These are phyloP conservation scores for Synanthedon formicaeformis DNA, from an alignment of 2,888 invertebrate species.

Conservation along the genomic window DNA sequence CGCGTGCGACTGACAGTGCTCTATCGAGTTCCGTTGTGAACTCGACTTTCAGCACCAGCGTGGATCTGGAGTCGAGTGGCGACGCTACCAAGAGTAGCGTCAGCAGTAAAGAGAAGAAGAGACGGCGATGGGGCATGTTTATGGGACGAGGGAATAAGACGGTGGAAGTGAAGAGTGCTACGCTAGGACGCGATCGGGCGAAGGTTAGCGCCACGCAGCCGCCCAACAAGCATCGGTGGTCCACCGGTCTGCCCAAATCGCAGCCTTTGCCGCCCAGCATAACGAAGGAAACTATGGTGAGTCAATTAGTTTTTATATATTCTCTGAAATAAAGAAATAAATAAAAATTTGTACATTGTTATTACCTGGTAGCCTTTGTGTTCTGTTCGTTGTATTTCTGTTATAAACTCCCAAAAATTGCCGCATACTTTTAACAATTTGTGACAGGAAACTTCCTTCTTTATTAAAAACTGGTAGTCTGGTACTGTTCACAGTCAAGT, in stretches of 20 bases:
- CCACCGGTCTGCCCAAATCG: constrained; percentile 76
- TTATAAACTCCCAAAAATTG: too few relatives aligned
- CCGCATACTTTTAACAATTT: too few relatives aligned
- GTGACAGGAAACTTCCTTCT: too few relatives aligned
- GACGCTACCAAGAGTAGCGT: constrained; percentile 29
- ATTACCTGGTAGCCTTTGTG: too few relatives aligned
- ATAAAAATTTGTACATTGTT: too few relatives aligned
- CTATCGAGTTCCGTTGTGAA: constrained; percentile 35
- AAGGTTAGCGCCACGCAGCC: constrained; percentile 55
- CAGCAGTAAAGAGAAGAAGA: constrained; percentile 64
- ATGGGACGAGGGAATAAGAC: constrained; percentile 74
- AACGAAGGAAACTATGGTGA: constrained; percentile 84
- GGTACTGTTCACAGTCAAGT: too few relatives aligned
- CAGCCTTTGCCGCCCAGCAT: constrained; percentile 81
- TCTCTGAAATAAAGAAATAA: not conserved
- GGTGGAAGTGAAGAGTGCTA: constrained; percentile 74
- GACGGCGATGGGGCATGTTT: constrained; percentile 77
- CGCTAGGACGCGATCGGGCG: constrained; percentile 75
- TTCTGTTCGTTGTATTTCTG: too few relatives aligned
- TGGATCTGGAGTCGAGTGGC: constrained; percentile 29
- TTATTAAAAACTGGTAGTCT: too few relatives aligned
- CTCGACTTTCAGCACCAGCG: constrained; percentile 39
- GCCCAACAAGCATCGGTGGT: constrained; percentile 76
- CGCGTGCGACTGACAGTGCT: constrained; percentile 28
- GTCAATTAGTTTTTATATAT: constrained; percentile 15